Conservation (phyloP, 2,888 invertebrate genomes). For the Chaetoderma sp. region DNA sequence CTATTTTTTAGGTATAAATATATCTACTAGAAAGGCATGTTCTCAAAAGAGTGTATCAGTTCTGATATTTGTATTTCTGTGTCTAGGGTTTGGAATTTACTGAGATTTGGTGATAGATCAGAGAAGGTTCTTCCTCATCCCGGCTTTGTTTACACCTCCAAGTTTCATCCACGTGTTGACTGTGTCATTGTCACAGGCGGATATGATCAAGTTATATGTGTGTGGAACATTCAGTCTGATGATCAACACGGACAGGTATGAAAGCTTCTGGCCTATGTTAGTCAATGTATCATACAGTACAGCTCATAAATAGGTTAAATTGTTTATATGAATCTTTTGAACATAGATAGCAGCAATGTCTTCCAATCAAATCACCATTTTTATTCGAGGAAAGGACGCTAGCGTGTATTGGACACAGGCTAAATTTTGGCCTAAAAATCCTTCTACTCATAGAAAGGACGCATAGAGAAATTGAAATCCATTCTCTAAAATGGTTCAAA, state of each 20-base stretch:
- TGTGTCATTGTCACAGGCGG: conserved; percentile 76
- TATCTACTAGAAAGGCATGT: too few relatives aligned
- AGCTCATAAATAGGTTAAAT: too few relatives aligned
- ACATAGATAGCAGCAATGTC: not conserved
- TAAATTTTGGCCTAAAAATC: too few relatives aligned
- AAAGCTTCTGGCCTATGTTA: not conserved
- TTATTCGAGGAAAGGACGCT: too few relatives aligned
- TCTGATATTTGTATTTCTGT: not conserved
- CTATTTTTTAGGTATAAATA: too few relatives aligned
- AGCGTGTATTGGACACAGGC: too few relatives aligned
- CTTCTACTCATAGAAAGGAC: too few relatives aligned
- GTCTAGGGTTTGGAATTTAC: conserved; percentile 73
- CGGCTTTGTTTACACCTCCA: conserved; percentile 78
- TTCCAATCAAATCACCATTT: too few relatives aligned
- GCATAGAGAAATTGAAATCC: too few relatives aligned
- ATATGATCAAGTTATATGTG: conserved; percentile 76
- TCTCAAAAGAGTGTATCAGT: too few relatives aligned
- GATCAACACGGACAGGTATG: conserved; percentile 47
- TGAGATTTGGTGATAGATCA: conserved; percentile 42
- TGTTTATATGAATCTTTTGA: not conserved
- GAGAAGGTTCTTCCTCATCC: conserved; percentile 76
- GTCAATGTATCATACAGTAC: not conserved
- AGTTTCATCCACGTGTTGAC: conserved; percentile 72
- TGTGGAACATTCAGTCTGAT: conserved; percentile 73
- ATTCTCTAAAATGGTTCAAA: too few relatives aligned